Base-by-base conservation (phyloP, 2,888 invertebrate species). In the Drosophila atripex region DNA sequence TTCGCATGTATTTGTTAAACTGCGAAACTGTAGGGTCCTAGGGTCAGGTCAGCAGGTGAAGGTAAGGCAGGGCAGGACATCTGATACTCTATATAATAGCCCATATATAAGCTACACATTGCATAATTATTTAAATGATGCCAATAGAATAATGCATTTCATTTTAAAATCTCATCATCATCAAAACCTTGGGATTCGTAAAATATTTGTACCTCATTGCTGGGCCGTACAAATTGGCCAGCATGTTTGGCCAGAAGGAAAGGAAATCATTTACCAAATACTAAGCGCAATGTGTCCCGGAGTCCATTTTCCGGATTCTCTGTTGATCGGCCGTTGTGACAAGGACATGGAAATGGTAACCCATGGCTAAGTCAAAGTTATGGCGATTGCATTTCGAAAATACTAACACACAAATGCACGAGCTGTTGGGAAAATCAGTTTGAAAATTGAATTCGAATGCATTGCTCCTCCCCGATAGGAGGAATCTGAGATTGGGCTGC, bases 371-470 rank as follows among this genome's bases (percentile, higher is more conserved):
- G 87, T 79, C 71, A 82, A 87, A 82, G 80, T 82, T 82, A 82
- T 82, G 87, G 80, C 87, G 68, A 71, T 63, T 71, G 53, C 70
- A 70, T 64, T 61, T 54, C 18, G 64, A 23, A 51, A 60, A 63
- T 58, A 54, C 14, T 52, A 39, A 56, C 41, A 53, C 12, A 39
- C 30, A 16, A 25, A 47, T 9, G 53, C 9, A 41, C 12, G 45
- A 38, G 35, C 43, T 30, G 21, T 18, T 39, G 59, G 61, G 66
- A 70, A 87, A 83, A 86, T 87, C 82, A 87, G 88, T 87, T 83
- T 66, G 88, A 75, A 83, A 83, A 83, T 83, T 83, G 82, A 83
- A 83, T 83, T 83, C 88, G 83, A 87, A 79, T 83, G 85, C 84
- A 77, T 64, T 78, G 77, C 38, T 16, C 8, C 9, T 7, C 3